phyloP scores from a whole-genome alignment of 2,113 vertebrate genomes.

The Hydrochoerus hydrochaeris region DNA sequence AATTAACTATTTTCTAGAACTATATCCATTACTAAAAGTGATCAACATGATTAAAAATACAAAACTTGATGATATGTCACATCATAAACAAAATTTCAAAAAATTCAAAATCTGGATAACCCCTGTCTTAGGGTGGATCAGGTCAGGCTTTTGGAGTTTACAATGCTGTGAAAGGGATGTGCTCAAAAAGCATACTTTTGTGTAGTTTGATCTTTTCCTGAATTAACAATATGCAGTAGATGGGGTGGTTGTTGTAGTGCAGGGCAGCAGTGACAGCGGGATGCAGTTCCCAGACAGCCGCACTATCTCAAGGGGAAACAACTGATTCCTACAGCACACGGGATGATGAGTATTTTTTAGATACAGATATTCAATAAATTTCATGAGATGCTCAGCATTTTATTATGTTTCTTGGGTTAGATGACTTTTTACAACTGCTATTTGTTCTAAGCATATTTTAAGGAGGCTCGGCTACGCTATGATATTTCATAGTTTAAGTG shows the following conservation, averaged over 20 bases:
- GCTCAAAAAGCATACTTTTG: neutral
- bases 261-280: neutral
- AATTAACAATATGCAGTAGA: neutral
- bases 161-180: neutral
- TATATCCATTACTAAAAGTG: neutral
- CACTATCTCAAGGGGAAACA: neutral
- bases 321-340: no score
- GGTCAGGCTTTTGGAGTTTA: neutral
- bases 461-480: neutral
- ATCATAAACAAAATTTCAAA: neutral
- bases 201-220: neutral
- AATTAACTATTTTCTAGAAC: neutral
- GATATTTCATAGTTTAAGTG: neutral
- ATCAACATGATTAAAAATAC: neutral
- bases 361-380: neutral
- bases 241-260: neutral
- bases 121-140: neutral
- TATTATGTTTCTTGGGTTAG: neutral
- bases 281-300: neutral
- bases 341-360: neutral
- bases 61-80: neutral
- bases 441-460: neutral
- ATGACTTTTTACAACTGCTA: neutral
- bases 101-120: neutral
- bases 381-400: neutral